Evolutionary conservation across 2,113 vertebrate genomes (phyloP).

Genomic region (Anthoscopus minutus): DNA sequence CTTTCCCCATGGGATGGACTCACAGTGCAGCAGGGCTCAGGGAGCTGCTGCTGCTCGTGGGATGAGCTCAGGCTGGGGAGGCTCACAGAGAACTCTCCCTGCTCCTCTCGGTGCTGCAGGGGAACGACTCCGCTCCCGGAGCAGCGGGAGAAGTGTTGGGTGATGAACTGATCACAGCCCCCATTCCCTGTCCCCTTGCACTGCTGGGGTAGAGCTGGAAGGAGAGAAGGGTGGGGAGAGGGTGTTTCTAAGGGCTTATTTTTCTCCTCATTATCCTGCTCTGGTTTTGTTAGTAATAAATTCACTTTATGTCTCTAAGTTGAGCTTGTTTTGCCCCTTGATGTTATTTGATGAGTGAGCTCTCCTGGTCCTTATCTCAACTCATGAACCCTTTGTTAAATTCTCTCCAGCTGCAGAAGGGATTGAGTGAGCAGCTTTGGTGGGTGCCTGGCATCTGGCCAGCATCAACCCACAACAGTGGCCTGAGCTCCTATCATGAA

Average conservation of each 20-base stretch:
- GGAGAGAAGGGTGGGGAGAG: neutral
- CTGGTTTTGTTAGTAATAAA: neutral
- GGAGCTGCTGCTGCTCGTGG: neutral
- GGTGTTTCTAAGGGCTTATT: neutral
- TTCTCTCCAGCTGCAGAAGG: neutral
- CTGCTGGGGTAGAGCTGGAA: too few relatives aligned
- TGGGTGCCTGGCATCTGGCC: neutral
- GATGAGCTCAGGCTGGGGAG: neutral
- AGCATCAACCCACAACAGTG: fast-evolving
- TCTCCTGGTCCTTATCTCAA: neutral
- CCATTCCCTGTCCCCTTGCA: neutral
- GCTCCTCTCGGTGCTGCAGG: neutral
- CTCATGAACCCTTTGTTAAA: neutral
- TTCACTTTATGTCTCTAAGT: neutral
- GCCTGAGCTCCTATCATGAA: neutral
- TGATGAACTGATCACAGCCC: neutral
- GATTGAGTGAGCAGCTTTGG: neutral
- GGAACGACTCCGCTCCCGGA: neutral
- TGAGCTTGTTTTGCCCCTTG: neutral
- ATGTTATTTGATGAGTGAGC: neutral
- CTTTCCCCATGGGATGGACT: neutral
- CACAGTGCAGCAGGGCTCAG: neutral
- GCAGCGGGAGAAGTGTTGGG: fast-evolving
- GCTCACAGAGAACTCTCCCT: neutral
- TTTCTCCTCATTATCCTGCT: neutral